Conservation (phyloP, 2,113 vertebrate species). For the Cisticola juncidis region DNA sequence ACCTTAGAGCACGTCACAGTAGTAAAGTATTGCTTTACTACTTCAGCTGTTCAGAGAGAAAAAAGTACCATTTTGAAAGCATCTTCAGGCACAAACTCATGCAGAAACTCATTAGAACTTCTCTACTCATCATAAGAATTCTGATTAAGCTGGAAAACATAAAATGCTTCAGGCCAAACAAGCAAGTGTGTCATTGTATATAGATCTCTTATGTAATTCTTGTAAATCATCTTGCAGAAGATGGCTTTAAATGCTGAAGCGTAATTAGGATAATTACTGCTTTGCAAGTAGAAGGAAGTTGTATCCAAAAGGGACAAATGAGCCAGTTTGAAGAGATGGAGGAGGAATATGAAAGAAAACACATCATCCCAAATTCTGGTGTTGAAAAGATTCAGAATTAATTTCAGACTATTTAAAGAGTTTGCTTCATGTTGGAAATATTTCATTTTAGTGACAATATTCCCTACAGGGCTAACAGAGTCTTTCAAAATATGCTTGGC, state of each 20-base stretch:
- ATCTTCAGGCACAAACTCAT: constrained; percentile 16
- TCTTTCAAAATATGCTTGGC: constrained; percentile 4
- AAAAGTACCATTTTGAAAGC: constrained; percentile 12
- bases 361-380: not conserved
- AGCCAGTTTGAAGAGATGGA: constrained; percentile 34
- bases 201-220: constrained; percentile 66
- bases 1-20: not conserved
- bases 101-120: constrained; percentile 58
- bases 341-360: constrained; percentile 41
- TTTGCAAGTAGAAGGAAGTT: constrained; percentile 71
- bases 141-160: constrained; percentile 68
- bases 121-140: constrained; percentile 56
- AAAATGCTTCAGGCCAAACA: constrained; percentile 61
- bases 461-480: constrained; percentile 2
- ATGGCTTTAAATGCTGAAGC: constrained; percentile 67
- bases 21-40: not conserved
- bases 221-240: constrained; percentile 68
- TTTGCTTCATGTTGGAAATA: constrained; percentile 39
- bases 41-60: not conserved
- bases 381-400: constrained; percentile 42
- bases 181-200: constrained; percentile 61
- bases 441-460: constrained; percentile 33
- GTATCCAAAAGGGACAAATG: constrained; percentile 59
- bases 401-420: constrained; percentile 49
- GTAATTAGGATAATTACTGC: constrained; percentile 73